phyloP scores from a whole-genome alignment of 2,888 invertebrate species.

The Loripinus fragilis region DNA sequence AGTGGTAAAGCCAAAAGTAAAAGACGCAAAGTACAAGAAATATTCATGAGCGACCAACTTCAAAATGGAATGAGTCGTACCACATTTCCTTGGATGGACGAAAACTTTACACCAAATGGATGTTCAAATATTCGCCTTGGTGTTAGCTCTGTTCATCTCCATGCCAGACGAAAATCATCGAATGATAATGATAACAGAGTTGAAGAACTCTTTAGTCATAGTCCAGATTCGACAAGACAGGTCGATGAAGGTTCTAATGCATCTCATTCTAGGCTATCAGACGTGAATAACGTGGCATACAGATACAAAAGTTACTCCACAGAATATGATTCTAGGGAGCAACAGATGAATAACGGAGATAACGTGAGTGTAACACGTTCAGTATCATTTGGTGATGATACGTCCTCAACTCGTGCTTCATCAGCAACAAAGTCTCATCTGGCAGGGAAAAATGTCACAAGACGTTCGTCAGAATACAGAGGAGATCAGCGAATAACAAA shows the following conservation, averaged over 20 bases:
- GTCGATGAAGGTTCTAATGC: neutral
- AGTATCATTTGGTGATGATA: neutral
- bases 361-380: neutral
- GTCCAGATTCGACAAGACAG: neutral
- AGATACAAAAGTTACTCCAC: neutral
- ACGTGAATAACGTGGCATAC: neutral
- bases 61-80: slow-evolving; percentile 19
- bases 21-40: slow-evolving; percentile 21
- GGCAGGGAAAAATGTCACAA: slow-evolving; percentile 32
- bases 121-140: slow-evolving; percentile 48
- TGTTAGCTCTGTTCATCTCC: slow-evolving; percentile 54
- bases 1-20: slow-evolving; percentile 16
- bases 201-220: neutral
- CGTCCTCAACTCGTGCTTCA: neutral
- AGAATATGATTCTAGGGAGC: neutral
- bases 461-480: slow-evolving; percentile 6
- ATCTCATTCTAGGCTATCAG: neutral
- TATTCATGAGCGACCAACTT: slow-evolving; percentile 8
- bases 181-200: neutral
- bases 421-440: slow-evolving; percentile 44
- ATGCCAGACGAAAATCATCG: slow-evolving; percentile 32
- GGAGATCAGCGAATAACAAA: slow-evolving; percentile 30
- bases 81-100: slow-evolving; percentile 61
- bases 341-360: neutral
- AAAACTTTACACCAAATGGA: slow-evolving; percentile 38